Base-by-base conservation (phyloP, 2,797 vertebrate species). In the Pipistrellus nathusii region DNA sequence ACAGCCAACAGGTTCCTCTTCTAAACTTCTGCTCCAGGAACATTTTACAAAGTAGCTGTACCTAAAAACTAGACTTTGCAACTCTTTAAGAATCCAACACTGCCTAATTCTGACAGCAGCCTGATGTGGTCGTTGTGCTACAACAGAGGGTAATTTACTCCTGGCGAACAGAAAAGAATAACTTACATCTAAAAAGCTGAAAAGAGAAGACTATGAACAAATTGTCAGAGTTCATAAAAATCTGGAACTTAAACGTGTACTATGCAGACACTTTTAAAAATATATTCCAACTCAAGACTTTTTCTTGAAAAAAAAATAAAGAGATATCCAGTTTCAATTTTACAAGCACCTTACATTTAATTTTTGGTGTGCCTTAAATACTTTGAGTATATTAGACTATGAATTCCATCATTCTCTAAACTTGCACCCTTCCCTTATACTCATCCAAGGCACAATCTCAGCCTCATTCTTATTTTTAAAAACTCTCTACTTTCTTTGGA, bases 161-260 rank as follows among this genome's bases (percentile, higher is more conserved):
- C 32, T 51, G 44, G 91, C 75, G 94, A 97, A 94, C 64, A 91
- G 73, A 95, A 96, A 88, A 94, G 59, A 94, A 96, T 92, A 88
- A 94, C 92, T 94, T 88, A 96, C 8, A 93, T 94, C 83, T 62
- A 18, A 27, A 92, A 14, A 93, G 53, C n/a, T 73, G 71, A 94
- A 94, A 86, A 94, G 88, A 93, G 59, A 95, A 20, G 9, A 25
- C 68, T 91, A 78, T 82, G 75, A 94, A 95, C 89, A 95, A 92
- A 92, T 18, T 77, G 71, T 93, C 93, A 94, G 75, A 88, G 86
- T 55, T 93, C 94, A 96, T 92, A 97, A 97, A 95, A 72, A 41
- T 72, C 88, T 62, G 35, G 62, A 48, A 93, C 48, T 95, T 91
- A 92, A 95, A 90, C 85, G 6, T 55, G 76, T 53, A 73, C 48